Evolutionary conservation across 2,888 invertebrate genomes (phyloP).

Genomic region (Timandra comae): DNA sequence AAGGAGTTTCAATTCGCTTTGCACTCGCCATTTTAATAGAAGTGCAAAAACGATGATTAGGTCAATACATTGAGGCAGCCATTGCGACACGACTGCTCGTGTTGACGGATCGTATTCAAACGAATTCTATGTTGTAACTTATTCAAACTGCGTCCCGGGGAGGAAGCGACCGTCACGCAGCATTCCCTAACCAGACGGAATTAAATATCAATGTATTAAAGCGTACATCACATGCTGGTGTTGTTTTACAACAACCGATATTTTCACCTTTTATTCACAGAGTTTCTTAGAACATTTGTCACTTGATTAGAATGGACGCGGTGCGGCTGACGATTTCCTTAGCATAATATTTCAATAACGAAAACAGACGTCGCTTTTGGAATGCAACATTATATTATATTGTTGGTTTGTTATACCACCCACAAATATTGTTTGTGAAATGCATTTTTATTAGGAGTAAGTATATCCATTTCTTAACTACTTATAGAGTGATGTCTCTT

Average conservation of each 20-base stretch:
- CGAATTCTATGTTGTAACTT: slow-evolving; percentile 36
- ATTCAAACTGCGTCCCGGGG: slow-evolving; percentile 55
- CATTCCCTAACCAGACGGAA: slow-evolving; percentile 60
- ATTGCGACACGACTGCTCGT: too few species aligned
- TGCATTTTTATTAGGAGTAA: too few species aligned
- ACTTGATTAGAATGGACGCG: slow-evolving; percentile 53
- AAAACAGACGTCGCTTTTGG: slow-evolving; percentile 27
- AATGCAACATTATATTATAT: slow-evolving; percentile 7
- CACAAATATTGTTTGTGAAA: too few species aligned
- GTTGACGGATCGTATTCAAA: too few species aligned
- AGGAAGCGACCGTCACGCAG: slow-evolving; percentile 63
- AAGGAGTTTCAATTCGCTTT: too few species aligned
- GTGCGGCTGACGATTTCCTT: slow-evolving; percentile 38
- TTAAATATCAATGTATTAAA: slow-evolving; percentile 65
- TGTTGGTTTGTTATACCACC: slow-evolving; percentile 7
- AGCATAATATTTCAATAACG: slow-evolving; percentile 42
- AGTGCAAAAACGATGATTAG: too few species aligned
- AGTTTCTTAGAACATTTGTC: slow-evolving; percentile 50
- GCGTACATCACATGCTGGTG: slow-evolving; percentile 2
- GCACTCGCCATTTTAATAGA: too few species aligned
- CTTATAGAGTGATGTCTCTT: too few species aligned
- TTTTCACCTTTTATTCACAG: slow-evolving; percentile 49
- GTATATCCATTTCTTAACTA: too few species aligned
- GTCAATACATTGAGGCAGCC: too few species aligned
- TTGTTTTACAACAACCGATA: slow-evolving; percentile 50